A percentile compares a stretch with the other conserved stretches of the same genome.
These are phyloP conservation scores for Ferdinandea cuprea DNA, from an alignment of 2,888 invertebrate species.

Conservation along the genomic window DNA sequence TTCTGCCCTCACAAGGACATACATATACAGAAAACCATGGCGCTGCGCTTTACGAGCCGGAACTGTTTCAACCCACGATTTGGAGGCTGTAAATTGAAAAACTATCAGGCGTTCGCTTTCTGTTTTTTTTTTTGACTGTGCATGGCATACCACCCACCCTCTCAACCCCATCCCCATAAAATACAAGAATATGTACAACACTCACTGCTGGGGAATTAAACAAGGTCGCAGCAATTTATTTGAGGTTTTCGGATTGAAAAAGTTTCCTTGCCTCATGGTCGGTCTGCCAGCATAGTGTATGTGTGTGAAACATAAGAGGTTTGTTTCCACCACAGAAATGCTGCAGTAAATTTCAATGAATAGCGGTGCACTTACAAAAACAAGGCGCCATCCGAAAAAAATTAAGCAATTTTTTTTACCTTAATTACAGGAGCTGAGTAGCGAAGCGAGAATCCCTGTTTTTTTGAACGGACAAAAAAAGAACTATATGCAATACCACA, in stretches of 20 bases:
- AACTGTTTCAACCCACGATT: conserved; percentile 58
- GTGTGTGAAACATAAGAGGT: conserved; percentile 47
- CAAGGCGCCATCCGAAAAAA: conserved; percentile 60
- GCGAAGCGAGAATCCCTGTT: conserved; percentile 55
- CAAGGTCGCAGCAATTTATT: conserved; percentile 66
- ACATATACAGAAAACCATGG: conserved; percentile 36
- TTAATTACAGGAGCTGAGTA: conserved; percentile 67
- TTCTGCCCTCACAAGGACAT: conserved; percentile 27
- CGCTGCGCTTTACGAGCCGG: conserved; percentile 56
- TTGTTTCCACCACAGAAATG: conserved; percentile 51
- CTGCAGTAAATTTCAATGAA: conserved; percentile 71
- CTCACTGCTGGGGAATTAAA: conserved; percentile 39
- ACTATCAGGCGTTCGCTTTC: conserved; percentile 36
- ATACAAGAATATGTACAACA: neutral
- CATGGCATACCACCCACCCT: neutral
- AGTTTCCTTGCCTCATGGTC: conserved; percentile 57
- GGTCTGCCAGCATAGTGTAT: conserved; percentile 16
- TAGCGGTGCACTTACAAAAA: conserved; percentile 42
- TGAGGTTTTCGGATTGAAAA: conserved; percentile 72
- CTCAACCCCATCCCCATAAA: neutral
- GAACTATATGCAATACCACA: conserved; percentile 30
- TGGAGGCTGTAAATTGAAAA: conserved; percentile 68
- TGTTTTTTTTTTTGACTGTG: neutral
- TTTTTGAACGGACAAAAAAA: conserved; percentile 38
- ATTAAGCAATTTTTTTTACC: conserved; percentile 65